Conservation (phyloP, 2,888 invertebrate species). For the Lampropteryx suffumata region DNA sequence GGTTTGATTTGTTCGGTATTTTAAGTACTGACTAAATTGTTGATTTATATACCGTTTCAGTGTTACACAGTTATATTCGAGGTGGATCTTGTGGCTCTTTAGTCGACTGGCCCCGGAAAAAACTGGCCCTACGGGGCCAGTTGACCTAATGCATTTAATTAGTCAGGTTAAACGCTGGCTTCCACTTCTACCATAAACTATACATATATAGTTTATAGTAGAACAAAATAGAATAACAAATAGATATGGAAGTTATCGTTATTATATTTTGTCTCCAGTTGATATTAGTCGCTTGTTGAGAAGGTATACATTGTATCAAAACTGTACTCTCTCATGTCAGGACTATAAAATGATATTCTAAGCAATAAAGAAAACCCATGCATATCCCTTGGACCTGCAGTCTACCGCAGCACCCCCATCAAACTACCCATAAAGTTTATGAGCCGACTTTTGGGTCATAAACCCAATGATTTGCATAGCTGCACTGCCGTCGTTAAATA, state of each 20-base stretch:
- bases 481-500: slow-evolving; percentile 14
- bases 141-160: no score
- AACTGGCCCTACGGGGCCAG: no score
- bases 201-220: no score
- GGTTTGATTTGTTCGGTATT: slow-evolving; percentile 19
- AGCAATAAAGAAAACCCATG: slow-evolving; percentile 15
- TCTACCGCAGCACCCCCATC: slow-evolving; percentile 3
- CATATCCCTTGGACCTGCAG: neutral
- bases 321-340: slow-evolving; percentile 10
- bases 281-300: no score
- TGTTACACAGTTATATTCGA: neutral
- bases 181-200: no score
- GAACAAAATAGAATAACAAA: no score
- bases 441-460: slow-evolving; percentile 16
- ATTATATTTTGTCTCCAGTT: no score
- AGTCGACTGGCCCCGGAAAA: no score
- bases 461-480: slow-evolving; percentile 19
- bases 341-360: slow-evolving; percentile 8
- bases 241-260: no score
- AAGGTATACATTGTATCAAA: slow-evolving; percentile 5
- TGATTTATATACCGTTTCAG: slow-evolving; percentile 16
- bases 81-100: no score
- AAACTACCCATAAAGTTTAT: slow-evolving; percentile 17
- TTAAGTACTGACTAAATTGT: slow-evolving; percentile 21
- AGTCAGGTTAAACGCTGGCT: no score